These are phyloP conservation scores for Xenus cinereus DNA, from an alignment of 2,113 vertebrate genomes.

Conservation along the genomic window DNA sequence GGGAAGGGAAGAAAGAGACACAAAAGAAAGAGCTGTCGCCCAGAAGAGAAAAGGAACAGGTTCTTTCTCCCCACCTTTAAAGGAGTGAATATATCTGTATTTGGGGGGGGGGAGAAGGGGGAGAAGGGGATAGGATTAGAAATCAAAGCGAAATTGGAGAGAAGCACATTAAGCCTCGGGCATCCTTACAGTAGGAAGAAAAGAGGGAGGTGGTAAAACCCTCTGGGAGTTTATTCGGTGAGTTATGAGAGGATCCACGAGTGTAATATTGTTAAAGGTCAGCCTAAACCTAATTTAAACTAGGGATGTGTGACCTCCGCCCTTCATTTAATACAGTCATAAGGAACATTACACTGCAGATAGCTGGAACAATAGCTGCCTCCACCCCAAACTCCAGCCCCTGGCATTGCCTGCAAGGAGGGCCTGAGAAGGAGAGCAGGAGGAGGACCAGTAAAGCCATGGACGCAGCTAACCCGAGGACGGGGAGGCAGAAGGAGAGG, in stretches of 20 bases:
- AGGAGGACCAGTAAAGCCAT: background rate
- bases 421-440: background rate
- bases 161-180: conserved; percentile 56
- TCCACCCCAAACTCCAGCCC: conserved; percentile 49
- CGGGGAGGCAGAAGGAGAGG: background rate
- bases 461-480: background rate
- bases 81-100: conserved; percentile 49
- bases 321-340: conserved; percentile 69
- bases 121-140: conserved; percentile 52
- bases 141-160: conserved; percentile 63
- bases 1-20: conserved; percentile 58
- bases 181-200: conserved; percentile 63
- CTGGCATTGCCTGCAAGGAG: conserved; percentile 18
- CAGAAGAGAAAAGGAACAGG: conserved; percentile 64
- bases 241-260: conserved; percentile 56
- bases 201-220: conserved; percentile 45
- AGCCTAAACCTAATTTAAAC: conserved; percentile 62
- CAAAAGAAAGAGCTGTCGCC: conserved; percentile 61
- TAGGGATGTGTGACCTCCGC: conserved; percentile 66
- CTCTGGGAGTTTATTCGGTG: conserved; percentile 47
- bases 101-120: background rate
- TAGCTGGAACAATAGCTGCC: conserved; percentile 67
- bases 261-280: conserved; percentile 67
- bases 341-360: conserved; percentile 59
- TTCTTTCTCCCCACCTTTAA: conserved; percentile 52